phyloP scores from a whole-genome alignment of 2,888 invertebrate genomes.

The Cetonia aurata region DNA sequence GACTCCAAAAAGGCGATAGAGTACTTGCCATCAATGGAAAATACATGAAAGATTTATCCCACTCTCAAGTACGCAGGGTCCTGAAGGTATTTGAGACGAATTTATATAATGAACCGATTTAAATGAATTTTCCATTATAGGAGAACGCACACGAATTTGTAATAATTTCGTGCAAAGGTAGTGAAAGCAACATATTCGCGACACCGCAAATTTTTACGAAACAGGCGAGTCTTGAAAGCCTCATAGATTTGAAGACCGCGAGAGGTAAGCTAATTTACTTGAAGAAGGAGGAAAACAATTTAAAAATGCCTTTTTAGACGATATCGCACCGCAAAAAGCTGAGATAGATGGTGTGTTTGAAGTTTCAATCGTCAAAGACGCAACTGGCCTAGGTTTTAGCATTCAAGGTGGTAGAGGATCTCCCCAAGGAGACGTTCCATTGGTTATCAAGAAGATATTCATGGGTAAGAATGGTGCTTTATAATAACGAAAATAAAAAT shows the following conservation, averaged over 20 bases:
- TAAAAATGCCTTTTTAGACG: neutral
- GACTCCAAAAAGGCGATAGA: slow-evolving; percentile 88
- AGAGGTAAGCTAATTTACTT: neutral
- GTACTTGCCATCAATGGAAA: slow-evolving; percentile 91
- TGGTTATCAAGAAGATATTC: slow-evolving; percentile 93
- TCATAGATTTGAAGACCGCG: neutral
- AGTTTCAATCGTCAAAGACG: slow-evolving; percentile 77
- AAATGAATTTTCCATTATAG: slow-evolving; percentile 48
- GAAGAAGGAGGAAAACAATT: neutral
- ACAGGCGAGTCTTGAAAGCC: slow-evolving; percentile 14
- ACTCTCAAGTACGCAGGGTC: slow-evolving; percentile 87
- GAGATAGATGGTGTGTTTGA: slow-evolving; percentile 40
- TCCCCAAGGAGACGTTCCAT: slow-evolving; percentile 88
- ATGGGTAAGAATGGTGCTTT: slow-evolving; percentile 75
- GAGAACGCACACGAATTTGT: slow-evolving; percentile 56
- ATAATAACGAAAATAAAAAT: slow-evolving; percentile 1
- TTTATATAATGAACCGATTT: slow-evolving; percentile 15
- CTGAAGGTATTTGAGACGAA: slow-evolving; percentile 75
- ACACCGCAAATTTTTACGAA: slow-evolving; percentile 11
- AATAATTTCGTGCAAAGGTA: slow-evolving; percentile 53
- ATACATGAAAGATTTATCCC: slow-evolving; percentile 85
- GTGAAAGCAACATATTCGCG: slow-evolving; percentile 49
- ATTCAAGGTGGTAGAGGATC: slow-evolving; percentile 95
- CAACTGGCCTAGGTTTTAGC: slow-evolving; percentile 93
- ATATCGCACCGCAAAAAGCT: neutral